A percentile compares a stretch with the other conserved stretches of the same genome.
Conservation (phyloP, 1,140 invertebrate genomes). For the Homalodisca vitripennis region DNA sequence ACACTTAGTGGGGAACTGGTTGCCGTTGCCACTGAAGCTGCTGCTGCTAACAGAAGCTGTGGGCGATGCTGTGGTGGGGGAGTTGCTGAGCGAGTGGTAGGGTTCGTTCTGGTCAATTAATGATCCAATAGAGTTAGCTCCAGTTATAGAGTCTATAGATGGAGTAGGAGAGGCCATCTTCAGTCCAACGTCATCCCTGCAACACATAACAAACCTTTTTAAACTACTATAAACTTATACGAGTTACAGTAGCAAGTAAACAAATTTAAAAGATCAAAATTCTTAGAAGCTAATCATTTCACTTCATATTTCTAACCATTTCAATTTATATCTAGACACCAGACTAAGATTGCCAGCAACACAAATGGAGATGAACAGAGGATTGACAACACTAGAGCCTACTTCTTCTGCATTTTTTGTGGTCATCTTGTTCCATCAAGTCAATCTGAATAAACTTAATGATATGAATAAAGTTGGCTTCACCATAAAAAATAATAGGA, state of each 20-base stretch:
- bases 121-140: constrained; percentile 83
- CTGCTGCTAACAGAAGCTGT: constrained; percentile 70
- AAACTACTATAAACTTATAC: constrained; percentile 31
- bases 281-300: too few species aligned
- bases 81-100: constrained; percentile 58
- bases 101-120: constrained; percentile 67
- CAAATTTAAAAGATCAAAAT: neutral
- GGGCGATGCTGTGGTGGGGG: constrained; percentile 77
- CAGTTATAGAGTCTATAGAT: constrained; percentile 84
- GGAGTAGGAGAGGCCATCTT: constrained; percentile 82
- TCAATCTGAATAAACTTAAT: too few species aligned
- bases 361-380: too few species aligned
- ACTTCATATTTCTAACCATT: too few species aligned
- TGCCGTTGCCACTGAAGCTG: constrained; percentile 59
- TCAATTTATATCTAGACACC: too few species aligned
- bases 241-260: neutral
- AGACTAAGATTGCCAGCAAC: too few species aligned
- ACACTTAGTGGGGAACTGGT: constrained; percentile 56
- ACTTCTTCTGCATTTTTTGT: too few species aligned
- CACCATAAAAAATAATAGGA: too few species aligned
- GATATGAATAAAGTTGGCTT: too few species aligned
- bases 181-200: constrained; percentile 66
- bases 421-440: too few species aligned
- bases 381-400: too few species aligned
- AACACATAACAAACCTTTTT: constrained; percentile 45